Conservation (phyloP, 1,140 invertebrate genomes). For the Ditylenchus dipsaci region DNA sequence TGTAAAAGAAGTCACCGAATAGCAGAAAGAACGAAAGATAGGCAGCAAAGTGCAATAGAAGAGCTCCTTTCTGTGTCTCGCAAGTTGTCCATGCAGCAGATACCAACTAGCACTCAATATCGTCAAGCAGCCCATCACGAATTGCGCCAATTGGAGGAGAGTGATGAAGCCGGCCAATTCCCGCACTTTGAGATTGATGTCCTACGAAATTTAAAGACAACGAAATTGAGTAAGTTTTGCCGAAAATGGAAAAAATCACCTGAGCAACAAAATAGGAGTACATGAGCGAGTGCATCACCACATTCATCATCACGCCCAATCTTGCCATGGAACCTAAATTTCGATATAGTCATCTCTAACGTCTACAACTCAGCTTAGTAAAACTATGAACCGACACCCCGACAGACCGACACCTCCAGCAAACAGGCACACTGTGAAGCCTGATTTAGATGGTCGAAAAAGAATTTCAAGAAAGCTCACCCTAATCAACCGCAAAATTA, state of each 20-base stretch:
- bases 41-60: conserved; percentile 22
- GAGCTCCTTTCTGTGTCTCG: conserved; percentile 12
- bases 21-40: conserved; percentile 23
- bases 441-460: no score
- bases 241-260: background rate
- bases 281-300: conserved; percentile 91
- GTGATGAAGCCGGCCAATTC: conserved; percentile 17
- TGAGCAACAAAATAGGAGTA: conserved; percentile 70
- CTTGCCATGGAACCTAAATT: conserved; percentile 58
- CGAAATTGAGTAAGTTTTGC: conserved; percentile 2
- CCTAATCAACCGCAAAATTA: no score
- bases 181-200: conserved; percentile 10
- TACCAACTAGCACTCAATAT: conserved; percentile 16
- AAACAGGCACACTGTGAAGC: no score
- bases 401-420: no score
- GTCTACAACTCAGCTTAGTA: background rate
- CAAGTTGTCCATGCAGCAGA: conserved; percentile 13
- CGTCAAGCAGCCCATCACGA: conserved; percentile 20
- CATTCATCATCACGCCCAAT: conserved; percentile 97
- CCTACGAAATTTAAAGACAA: no score
- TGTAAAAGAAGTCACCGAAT: conserved; percentile 22
- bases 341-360: background rate
- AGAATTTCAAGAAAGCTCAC: no score
- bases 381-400: no score
- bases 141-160: conserved; percentile 21